Base-by-base conservation (phyloP, 2,888 invertebrate species). In the Euplexia lucipara region DNA sequence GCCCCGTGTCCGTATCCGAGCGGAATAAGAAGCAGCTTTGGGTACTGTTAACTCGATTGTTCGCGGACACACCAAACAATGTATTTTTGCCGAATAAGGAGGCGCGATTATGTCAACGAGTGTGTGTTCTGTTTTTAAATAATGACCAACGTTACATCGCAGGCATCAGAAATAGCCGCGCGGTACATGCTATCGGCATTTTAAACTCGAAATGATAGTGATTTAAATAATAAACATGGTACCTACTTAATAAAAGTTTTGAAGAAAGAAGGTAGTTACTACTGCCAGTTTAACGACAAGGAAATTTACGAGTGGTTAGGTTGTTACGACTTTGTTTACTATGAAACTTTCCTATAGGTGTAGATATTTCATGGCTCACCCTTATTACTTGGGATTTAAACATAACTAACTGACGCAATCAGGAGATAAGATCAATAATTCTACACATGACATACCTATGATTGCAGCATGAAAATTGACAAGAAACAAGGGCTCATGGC, bases 11-110 rank as follows among this genome's bases (percentile, higher is more conserved):
- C 91, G 91, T 91, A 91, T 93, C 92, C 93, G 93, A 89, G 87
- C 92, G 92, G 94, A 94, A 94, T 95, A 94, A 94, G 93, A 95
- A 95, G 84, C 91, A 94, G 92, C 83, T 89, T 87, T 94, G n/a
- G n/a, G n/a, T n/a, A 94, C 94, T 91, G 94, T 94, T 94, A 93
- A 88, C 88, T 90, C 92, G 91, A 94, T 94, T 94, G 94, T 95
- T 91, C 88, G 83, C 84, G 87, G 86, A 93, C 91, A 91, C 89
- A 91, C 90, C 85, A 86, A 92, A 93, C 94, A 93, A 92, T 93
- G 94, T 94, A 90, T 93, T 93, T 93, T 92, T 86, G 90, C 91
- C 93, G 89, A 93, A 93, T 94, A 93, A 90, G 94, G 94, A 83
- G 87, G 86, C 88, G 91, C 89, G 91, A 93, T 94, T 93, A 94